These are phyloP conservation scores for Xanthorhoe designata DNA, from an alignment of 2,888 invertebrate species.

Conservation along the genomic window DNA sequence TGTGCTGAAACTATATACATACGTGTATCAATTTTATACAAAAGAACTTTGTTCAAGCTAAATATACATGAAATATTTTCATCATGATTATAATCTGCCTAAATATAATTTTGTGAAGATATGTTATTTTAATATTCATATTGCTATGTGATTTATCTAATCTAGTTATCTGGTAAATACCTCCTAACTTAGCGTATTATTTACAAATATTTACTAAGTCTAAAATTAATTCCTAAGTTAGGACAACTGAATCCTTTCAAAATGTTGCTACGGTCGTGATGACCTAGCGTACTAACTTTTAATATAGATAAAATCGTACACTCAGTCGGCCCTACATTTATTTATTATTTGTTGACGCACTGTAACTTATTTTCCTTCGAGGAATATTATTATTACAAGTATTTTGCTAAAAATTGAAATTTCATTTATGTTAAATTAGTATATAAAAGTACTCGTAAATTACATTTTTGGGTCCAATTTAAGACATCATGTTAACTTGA, in stretches of 20 bases:
- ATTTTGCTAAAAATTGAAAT: no score
- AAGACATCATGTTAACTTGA: conserved; percentile 17
- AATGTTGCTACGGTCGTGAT: no score
- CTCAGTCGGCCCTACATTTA: no score
- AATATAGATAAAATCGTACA: no score
- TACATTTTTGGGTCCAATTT: neutral
- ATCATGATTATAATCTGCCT: conserved; percentile 33
- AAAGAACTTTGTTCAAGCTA: conserved; percentile 78
- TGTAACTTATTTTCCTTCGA: no score
- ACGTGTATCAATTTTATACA: conserved; percentile 54
- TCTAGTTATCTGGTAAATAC: neutral
- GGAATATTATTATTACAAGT: no score
- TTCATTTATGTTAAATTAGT: no score
- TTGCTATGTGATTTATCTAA: conserved; percentile 35
- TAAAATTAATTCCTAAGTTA: no score
- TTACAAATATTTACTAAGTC: conserved; percentile 21
- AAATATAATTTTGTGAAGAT: conserved; percentile 45
- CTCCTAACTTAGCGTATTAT: conserved; percentile 9
- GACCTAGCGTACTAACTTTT: no score
- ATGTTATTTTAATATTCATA: conserved; percentile 49
- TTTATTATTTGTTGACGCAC: no score
- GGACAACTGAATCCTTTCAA: no score
- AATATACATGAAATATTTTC: conserved; percentile 60
- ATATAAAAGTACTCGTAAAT: neutral
- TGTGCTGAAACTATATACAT: conserved; percentile 68